These are phyloP conservation scores for Bothrops jararaca DNA, from an alignment of 2,113 vertebrate species.

Conservation along the genomic window DNA sequence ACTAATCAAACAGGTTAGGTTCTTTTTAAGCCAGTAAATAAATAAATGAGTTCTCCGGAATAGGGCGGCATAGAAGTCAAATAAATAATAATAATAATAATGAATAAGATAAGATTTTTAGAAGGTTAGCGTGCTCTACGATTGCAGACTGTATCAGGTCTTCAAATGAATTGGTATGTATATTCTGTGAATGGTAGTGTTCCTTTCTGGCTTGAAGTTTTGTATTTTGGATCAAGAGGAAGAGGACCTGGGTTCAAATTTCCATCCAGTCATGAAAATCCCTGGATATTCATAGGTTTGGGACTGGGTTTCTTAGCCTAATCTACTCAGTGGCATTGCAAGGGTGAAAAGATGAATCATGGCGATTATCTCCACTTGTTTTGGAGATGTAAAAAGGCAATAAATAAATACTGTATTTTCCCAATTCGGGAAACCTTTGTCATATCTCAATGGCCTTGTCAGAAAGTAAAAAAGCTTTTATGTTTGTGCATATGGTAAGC, in stretches of 20 bases:
- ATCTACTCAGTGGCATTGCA: not conserved
- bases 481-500: not conserved
- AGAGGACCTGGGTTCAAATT: not conserved
- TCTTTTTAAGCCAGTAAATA: not conserved
- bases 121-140: not conserved
- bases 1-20: not conserved
- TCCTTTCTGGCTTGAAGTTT: not conserved
- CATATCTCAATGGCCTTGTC: not conserved
- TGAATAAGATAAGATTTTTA: not conserved
- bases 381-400: not conserved
- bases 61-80: too few species aligned
- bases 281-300: not conserved
- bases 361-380: not conserved
- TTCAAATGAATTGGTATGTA: not conserved
- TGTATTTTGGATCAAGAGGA: not conserved
- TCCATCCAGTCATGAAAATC: not conserved
- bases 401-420: not conserved
- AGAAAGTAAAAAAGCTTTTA: not conserved
- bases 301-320: not conserved
- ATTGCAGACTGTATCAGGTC: not conserved
- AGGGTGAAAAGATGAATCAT: not conserved
- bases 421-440: not conserved
- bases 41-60: too few species aligned
- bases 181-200: not conserved
- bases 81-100: too few species aligned